phyloP scores from a whole-genome alignment of 2,888 invertebrate genomes.

The Pachymerium ferrugineum region DNA sequence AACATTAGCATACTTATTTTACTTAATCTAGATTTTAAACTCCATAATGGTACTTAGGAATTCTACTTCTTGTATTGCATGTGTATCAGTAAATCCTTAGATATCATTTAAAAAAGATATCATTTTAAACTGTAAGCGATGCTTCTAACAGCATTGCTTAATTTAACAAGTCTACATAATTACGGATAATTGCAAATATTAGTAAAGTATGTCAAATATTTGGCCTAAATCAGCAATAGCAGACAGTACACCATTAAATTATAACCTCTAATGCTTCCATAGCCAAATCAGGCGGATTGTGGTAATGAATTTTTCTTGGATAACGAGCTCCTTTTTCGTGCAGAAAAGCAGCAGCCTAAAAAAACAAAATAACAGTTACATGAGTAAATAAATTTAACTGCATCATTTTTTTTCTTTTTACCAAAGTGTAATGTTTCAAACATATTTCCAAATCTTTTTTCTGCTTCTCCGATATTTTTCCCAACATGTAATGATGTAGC shows the following conservation, averaged over 20 bases:
- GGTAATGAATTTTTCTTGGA: conserved; percentile 79
- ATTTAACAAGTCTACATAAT: no score
- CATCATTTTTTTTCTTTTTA: no score
- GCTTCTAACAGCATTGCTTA: no score
- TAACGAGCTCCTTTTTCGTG: conserved; percentile 75
- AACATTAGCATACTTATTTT: no score
- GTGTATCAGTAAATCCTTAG: no score
- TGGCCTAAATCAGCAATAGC: not conserved
- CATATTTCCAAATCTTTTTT: conserved; percentile 67
- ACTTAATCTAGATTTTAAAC: no score
- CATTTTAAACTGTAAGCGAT: no score
- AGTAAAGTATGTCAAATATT: no score
- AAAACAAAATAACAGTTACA: not conserved
- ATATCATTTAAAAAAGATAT: no score
- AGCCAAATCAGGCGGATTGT: conserved; percentile 71
- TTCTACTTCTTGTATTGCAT: no score
- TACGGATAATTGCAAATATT: no score
- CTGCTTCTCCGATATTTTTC: conserved; percentile 85
- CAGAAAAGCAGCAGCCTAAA: conserved; percentile 65
- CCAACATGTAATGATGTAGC: conserved; percentile 92
- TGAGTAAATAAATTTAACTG: not conserved
- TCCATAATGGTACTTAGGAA: no score
- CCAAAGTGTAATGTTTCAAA: conserved; percentile 71
- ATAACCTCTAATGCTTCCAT: conserved; percentile 77
- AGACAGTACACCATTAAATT: conserved; percentile 55